Conservation (phyloP, 2,797 vertebrate species). For the Petrocephalus schoutedeni region DNA sequence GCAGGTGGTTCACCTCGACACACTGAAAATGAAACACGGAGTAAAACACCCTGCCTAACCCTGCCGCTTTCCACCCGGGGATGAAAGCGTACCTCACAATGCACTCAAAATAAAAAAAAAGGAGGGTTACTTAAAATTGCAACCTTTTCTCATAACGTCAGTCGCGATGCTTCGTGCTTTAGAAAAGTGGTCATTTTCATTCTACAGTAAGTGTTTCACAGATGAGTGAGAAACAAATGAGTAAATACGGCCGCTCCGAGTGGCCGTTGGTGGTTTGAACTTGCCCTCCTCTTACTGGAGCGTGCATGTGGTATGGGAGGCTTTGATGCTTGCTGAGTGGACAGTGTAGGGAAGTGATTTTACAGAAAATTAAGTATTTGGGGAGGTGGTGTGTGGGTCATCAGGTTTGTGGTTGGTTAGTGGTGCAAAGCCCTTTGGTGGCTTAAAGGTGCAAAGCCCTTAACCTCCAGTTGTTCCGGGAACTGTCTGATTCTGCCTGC, state of each 20-base stretch:
- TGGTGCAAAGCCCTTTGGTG: background rate
- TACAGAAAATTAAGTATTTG: background rate
- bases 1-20: background rate
- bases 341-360: background rate
- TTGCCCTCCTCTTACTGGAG: background rate
- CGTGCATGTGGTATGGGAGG: background rate
- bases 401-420: background rate
- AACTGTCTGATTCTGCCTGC: background rate
- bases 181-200: background rate
- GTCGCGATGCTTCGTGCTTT: background rate
- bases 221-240: background rate
- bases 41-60: background rate
- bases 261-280: background rate
- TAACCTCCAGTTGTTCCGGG: background rate
- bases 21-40: background rate
- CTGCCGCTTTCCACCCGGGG: background rate
- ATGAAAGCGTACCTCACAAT: background rate
- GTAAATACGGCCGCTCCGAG: background rate
- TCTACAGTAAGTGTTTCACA: background rate
- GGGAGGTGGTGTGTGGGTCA: background rate
- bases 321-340: background rate
- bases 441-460: background rate
- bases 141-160: background rate
- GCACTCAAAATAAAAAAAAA: background rate
- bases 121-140: background rate